Percentiles rank a stretch among this genome's conserved stretches.
Evolutionary conservation across 1,140 invertebrate species (phyloP).

Genomic region (Drosophila neocordata): DNA sequence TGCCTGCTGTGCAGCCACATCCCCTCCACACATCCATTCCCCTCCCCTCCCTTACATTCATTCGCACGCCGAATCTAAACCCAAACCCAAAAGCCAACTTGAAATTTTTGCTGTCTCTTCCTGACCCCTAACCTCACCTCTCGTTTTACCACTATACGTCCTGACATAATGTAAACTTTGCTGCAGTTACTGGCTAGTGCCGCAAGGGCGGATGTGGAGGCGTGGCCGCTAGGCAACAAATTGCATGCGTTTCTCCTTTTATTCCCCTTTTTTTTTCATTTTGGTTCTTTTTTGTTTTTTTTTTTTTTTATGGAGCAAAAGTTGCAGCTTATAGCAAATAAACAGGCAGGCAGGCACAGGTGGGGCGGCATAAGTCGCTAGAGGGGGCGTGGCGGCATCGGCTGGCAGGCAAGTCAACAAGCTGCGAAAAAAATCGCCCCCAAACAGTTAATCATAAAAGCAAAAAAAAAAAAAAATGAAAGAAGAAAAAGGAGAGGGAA

Average conservation of each 20-base stretch:
- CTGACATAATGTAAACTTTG: conserved; percentile 30
- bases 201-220: conserved; percentile 25
- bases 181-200: conserved; percentile 33
- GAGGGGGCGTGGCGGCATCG: not conserved
- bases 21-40: not conserved
- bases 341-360: conserved; percentile 11
- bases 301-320: conserved; percentile 16
- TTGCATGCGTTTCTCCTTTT: conserved; percentile 65
- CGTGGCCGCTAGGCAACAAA: conserved; percentile 56
- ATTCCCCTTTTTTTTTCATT: conserved; percentile 28
- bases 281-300: not conserved
- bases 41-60: not conserved
- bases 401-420: conserved; percentile 25
- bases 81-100: not conserved
- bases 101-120: not conserved
- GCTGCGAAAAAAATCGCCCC: conserved; percentile 18
- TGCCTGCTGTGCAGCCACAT: conserved; percentile 27
- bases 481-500: conserved; percentile 55
- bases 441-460: conserved; percentile 11
- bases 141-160: not conserved
- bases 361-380: not conserved
- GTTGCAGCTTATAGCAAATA: conserved; percentile 40
- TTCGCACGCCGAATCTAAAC: not conserved
- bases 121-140: too few species aligned
- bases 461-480: conserved; percentile 13